Evolutionary conservation across 2,113 vertebrate genomes (phyloP), one percentile per base, ranked within the genome.

Genomic region (Osmerus mordax): DNA sequence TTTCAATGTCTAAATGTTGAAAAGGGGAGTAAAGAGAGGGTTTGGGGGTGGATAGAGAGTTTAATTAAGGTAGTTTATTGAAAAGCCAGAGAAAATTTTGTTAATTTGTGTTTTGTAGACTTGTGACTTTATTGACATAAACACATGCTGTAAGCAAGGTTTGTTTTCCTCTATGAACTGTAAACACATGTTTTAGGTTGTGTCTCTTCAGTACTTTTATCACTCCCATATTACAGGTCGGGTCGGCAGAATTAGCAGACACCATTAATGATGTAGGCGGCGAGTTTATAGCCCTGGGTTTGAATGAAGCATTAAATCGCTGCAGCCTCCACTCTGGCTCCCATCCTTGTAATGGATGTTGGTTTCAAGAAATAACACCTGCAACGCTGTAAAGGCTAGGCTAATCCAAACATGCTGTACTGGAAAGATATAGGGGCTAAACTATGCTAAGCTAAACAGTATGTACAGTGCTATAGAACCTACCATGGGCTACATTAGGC

Each of bases 191-290:
- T 81, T 87, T 76, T 9, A 9, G 71, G 28, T 80, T 75, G 72
- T 9, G 18, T 78, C 55, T 63, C 74, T 60, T 78, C 29, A 70
- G 74, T 80, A 73, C 70, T 85, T 90, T 87, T 78, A 87, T 84
- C 67, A 0, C 79, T 4, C 32, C 72, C 75, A 62, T 73, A 67
- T 76, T 83, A 80, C 72, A 71, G 76, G 72, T 81, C 87, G 9
- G 41, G 41, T 84, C 56, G 18, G 73, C 67, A n/a, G 83, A 90
- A 90, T 89, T 87, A 88, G 86, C 82, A 71, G 76, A 78, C 81
- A 64, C n/a, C 70, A 62, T 80, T 83, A 86, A 86, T 86, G 77
- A 79, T 72, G 85, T 69, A 12, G 36, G 78, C 79, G 78, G 41
- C 41, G 36, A 54, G 78, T 85, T 87, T 85, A 82, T 71, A 80